Evolutionary conservation across 2,888 invertebrate species (phyloP).

Genomic region (Stramonita haemastoma): DNA sequence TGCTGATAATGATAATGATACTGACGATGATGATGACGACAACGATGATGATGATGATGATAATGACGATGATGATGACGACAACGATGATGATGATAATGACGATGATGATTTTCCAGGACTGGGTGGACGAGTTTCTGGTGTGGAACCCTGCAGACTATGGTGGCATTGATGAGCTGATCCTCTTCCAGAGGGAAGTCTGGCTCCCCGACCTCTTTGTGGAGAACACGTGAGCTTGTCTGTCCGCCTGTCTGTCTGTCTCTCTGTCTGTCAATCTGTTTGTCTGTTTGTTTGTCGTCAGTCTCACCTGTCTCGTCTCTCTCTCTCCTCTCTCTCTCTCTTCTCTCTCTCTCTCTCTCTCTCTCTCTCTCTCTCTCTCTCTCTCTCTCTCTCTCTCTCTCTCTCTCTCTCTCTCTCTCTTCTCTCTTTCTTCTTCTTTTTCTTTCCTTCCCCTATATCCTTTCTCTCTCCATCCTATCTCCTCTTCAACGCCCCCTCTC

Average conservation of each 20-base stretch:
- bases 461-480: not conserved
- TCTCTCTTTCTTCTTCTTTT: not conserved
- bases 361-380: not conserved
- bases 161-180: constrained; percentile 58
- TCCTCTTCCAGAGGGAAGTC: constrained; percentile 59
- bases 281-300: not conserved
- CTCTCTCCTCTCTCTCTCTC: not conserved
- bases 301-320: not conserved
- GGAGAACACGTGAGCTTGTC: constrained; percentile 60
- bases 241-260: not conserved
- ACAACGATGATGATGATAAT: constrained; percentile 16
- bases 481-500: not conserved
- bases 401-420: not conserved
- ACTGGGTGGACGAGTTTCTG: constrained; percentile 62
- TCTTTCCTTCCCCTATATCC: not conserved
- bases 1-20: constrained; percentile 2
- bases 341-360: not conserved
- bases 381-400: not conserved
- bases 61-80: not conserved
- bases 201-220: constrained; percentile 64
- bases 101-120: constrained; percentile 48
- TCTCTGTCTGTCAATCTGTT: not conserved
- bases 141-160: constrained; percentile 58
- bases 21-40: not conserved
- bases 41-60: not conserved